phyloP scores from a whole-genome alignment of 2,113 vertebrate genomes.

The Hipposideros armiger region DNA sequence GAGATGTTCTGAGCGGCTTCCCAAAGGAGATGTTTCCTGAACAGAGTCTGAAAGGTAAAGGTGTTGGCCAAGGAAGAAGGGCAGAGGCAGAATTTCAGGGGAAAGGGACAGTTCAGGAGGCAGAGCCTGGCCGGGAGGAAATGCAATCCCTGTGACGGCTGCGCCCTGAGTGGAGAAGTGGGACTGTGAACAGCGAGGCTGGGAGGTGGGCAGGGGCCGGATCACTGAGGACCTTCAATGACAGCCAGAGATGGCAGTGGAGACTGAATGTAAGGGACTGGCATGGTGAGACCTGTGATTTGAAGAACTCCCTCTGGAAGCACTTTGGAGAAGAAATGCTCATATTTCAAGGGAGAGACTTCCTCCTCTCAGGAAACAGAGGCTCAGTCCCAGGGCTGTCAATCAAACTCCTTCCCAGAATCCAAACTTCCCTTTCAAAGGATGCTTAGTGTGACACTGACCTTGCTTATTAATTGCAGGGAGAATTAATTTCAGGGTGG shows the following conservation, averaged over 20 bases:
- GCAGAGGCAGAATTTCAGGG: background rate
- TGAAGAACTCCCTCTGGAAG: background rate
- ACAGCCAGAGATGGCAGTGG: background rate
- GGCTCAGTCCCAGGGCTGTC: background rate
- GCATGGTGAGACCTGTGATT: background rate
- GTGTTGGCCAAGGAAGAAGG: background rate
- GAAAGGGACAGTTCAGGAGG: background rate
- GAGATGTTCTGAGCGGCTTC: background rate
- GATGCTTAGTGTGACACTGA: constrained; percentile 16
- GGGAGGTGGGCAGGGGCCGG: background rate
- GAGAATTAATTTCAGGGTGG: constrained; percentile 79
- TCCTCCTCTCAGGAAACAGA: background rate
- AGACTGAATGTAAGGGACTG: background rate
- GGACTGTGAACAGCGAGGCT: background rate
- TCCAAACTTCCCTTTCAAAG: constrained; percentile 11
- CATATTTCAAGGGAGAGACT: background rate
- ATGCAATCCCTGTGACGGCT: too few relatives aligned
- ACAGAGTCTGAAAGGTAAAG: background rate
- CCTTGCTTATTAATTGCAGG: constrained; percentile 71
- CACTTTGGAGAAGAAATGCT: background rate
- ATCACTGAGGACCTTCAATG: background rate
- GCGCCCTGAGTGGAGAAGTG: background rate
- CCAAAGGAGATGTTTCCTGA: background rate
- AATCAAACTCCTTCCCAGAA: constrained; percentile 22
- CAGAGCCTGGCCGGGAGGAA: background rate